phyloP scores from a whole-genome alignment of 2,113 vertebrate genomes.

The Lasiurus borealis region DNA sequence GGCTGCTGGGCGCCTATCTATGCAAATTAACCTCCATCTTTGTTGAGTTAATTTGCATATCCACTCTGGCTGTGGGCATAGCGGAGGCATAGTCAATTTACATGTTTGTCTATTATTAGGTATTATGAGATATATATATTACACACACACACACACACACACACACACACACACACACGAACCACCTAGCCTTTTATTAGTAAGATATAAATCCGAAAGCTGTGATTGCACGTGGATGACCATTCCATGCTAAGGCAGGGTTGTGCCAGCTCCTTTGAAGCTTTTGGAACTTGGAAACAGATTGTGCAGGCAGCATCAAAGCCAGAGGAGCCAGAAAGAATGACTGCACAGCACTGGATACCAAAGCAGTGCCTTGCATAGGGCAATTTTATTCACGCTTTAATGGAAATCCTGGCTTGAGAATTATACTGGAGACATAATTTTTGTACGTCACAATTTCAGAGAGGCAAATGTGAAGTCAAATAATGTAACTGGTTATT shows the following conservation, averaged over 20 bases:
- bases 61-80: too few species aligned
- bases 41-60: too few species aligned
- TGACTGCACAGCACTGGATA: too few species aligned
- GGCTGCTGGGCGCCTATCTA: too few species aligned
- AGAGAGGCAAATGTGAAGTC: neutral
- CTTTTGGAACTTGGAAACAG: neutral
- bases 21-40: too few species aligned
- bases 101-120: too few species aligned
- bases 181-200: too few species aligned
- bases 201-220: neutral
- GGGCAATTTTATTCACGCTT: neutral
- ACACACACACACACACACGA: too few species aligned
- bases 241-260: neutral
- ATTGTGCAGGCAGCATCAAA: constrained; percentile 13
- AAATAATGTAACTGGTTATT: neutral
- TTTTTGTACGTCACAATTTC: neutral
- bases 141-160: too few species aligned
- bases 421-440: neutral
- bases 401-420: neutral
- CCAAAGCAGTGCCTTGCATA: neutral
- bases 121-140: too few species aligned
- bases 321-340: too few species aligned
- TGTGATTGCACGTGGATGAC: neutral
- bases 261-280: neutral
- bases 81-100: too few species aligned